A percentile compares a stretch with the other conserved stretches of the same genome.
Evolutionary conservation across 2,113 vertebrate genomes (phyloP).

Genomic region (Struthio camelus): DNA sequence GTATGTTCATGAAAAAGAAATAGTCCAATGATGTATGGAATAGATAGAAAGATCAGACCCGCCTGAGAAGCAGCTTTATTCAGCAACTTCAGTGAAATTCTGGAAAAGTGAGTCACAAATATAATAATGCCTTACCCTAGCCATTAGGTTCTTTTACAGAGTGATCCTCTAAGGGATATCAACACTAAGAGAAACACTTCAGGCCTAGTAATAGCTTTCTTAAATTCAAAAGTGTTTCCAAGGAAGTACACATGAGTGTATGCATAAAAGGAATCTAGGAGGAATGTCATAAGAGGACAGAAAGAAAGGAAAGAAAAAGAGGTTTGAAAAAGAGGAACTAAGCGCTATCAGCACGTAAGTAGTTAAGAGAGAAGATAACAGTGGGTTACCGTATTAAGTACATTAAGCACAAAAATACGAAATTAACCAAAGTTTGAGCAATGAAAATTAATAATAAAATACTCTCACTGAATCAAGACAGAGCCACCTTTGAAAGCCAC

Average conservation of each 20-base stretch:
- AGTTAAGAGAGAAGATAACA: background rate
- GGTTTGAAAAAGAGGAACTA: background rate
- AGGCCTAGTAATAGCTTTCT: background rate
- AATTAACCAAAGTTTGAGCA: background rate
- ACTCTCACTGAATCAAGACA: background rate
- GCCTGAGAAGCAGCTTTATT: background rate
- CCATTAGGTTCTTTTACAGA: too few species aligned
- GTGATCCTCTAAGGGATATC: background rate
- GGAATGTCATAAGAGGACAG: background rate
- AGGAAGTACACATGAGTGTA: background rate
- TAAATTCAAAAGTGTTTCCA: background rate
- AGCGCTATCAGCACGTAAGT: background rate
- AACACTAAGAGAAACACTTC: background rate
- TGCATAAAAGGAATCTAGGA: background rate
- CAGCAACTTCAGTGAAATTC: background rate
- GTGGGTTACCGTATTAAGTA: background rate
- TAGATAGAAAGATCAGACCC: background rate
- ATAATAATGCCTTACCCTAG: too few species aligned
- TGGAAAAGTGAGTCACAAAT: background rate
- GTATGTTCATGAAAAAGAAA: background rate
- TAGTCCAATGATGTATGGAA: fast-evolving
- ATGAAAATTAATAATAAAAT: background rate
- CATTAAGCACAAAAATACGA: background rate
- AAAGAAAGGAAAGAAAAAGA: background rate
- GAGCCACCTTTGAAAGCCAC: background rate